Evolutionary conservation across 2,888 invertebrate genomes (phyloP).

Genomic region (Cataglyphis albicans): DNA sequence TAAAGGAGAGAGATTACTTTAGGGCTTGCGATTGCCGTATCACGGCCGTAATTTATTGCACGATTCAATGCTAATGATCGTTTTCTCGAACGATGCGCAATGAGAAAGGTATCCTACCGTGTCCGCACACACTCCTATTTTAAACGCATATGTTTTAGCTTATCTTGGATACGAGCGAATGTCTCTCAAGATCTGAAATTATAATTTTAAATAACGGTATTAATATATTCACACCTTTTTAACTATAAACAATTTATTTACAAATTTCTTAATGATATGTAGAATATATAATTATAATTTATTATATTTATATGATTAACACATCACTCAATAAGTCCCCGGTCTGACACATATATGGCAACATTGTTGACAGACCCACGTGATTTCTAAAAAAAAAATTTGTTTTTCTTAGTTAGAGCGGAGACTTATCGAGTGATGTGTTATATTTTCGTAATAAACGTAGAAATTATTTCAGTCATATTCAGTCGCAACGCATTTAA

Average conservation of each 20-base stretch:
- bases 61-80: constrained; percentile 54
- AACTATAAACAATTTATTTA: background rate
- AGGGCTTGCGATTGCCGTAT: constrained; percentile 44
- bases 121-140: constrained; percentile 35
- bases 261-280: background rate
- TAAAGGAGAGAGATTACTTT: constrained; percentile 48
- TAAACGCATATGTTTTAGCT: constrained; percentile 25
- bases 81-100: constrained; percentile 48
- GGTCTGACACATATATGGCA: too few species aligned
- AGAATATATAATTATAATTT: background rate
- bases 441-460: background rate
- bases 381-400: too few species aligned
- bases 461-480: background rate
- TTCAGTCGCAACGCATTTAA: background rate
- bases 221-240: background rate
- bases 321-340: too few species aligned
- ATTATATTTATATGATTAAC: constrained; percentile 6
- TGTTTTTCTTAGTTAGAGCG: too few species aligned
- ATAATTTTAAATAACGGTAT: constrained; percentile 6
- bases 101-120: constrained; percentile 35
- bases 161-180: constrained; percentile 24
- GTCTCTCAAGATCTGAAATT: constrained; percentile 24
- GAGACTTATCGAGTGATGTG: too few species aligned
- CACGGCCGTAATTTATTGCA: constrained; percentile 51
- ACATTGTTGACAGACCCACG: too few species aligned